Base-by-base conservation (phyloP, 2,113 vertebrate genomes). In the Chunga burmeisteri region DNA sequence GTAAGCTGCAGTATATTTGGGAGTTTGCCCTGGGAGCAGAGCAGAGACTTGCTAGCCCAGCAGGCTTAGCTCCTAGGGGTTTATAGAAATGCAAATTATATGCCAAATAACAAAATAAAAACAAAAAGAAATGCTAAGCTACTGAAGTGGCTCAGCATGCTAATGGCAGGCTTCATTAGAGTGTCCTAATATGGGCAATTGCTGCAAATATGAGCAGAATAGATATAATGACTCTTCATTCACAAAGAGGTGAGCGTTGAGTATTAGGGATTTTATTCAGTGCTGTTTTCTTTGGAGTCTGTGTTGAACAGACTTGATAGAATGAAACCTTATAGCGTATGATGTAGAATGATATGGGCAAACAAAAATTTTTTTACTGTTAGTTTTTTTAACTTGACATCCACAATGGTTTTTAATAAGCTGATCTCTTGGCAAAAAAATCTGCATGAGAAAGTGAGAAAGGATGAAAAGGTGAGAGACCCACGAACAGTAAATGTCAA, bases 71-170 rank as follows among this genome's bases (percentile, higher is more conserved):
- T 79, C 44, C 34, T 79, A 36, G 56, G 59, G 44, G 52, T 68
- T 79, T 82, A 95, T 61, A 79, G 91, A 94, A 89, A 97, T 94
- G 91, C 86, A 94, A 97, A 96, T 97, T 18, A 18, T 38, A 36
- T 62, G 61, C 53, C 58, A 95, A 89, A 92, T 52, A 87, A 63
- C n/a, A 47, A 90, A 92, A 81, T 25, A 66, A 85, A 72, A 91
- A 82, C 81, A 93, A 87, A 93, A 81, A 61, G 53, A 61, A 96
- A 46, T 61, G 61, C 49, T 84, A 68, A 85, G 38, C 66, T 79
- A 21, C 77, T 79, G 81, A 92, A 92, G 70, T 68, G 73, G 70
- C 86, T 87, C 78, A 80, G 93, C 83, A 92, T 91, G 86, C 86
- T 95, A 95, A 96, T 92, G 88, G 77, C 58, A 89, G 83, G 44